phyloP scores from a whole-genome alignment of 2,888 invertebrate genomes.

The Biston betularia region DNA sequence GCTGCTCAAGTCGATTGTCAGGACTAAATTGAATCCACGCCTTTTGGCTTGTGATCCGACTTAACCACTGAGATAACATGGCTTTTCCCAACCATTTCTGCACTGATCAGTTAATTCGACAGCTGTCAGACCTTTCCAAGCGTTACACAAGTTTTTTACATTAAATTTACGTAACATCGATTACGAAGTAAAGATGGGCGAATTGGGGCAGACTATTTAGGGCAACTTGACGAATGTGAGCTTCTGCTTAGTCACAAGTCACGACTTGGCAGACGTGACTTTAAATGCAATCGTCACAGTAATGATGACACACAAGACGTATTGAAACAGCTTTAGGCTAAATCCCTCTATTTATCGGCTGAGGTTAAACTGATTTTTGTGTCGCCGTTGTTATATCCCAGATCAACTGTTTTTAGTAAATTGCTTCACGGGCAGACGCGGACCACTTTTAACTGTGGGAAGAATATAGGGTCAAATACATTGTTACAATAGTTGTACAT shows the following conservation, averaged over 20 bases:
- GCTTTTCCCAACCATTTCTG: background rate
- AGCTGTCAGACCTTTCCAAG: constrained; percentile 15
- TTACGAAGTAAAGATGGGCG: constrained; percentile 33
- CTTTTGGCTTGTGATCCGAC: too few relatives aligned
- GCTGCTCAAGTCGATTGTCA: too few relatives aligned
- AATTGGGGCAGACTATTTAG: constrained; percentile 45
- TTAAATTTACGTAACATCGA: constrained; percentile 36
- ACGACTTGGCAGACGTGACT: constrained; percentile 26
- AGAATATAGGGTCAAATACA: too few relatives aligned
- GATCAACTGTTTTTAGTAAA: too few relatives aligned
- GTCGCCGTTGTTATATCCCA: too few relatives aligned
- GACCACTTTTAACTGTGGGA: too few relatives aligned
- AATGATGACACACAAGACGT: background rate
- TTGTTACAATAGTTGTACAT: too few relatives aligned
- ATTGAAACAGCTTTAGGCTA: background rate
- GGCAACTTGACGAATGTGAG: constrained; percentile 42
- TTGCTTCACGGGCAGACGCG: too few relatives aligned
- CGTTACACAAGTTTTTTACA: constrained; percentile 23
- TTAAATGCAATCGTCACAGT: background rate
- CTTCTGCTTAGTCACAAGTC: constrained; percentile 44
- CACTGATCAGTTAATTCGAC: constrained; percentile 11
- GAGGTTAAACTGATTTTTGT: too few relatives aligned
- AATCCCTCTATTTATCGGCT: background rate
- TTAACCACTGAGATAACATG: too few relatives aligned
- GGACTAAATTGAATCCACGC: too few relatives aligned